phyloP scores from a whole-genome alignment of 1,140 invertebrate genomes.

The Limonius californicus region DNA sequence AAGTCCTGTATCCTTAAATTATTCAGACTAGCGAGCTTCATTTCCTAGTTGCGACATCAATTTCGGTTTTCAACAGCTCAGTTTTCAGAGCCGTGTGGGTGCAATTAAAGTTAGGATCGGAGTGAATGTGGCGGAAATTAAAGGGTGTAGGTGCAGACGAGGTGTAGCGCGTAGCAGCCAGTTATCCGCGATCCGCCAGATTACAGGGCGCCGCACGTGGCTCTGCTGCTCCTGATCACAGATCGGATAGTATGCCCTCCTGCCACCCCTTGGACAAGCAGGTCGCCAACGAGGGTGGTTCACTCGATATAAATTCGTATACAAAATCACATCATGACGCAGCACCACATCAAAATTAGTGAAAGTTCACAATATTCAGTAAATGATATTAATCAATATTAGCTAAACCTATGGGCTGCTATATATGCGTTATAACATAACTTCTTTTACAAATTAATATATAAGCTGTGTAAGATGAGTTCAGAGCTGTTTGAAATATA shows the following conservation, averaged over 20 bases:
- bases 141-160: conserved; percentile 35
- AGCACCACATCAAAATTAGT: no score
- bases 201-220: conserved; percentile 33
- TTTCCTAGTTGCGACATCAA: conserved; percentile 18
- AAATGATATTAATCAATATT: no score
- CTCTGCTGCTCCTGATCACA: conserved; percentile 22
- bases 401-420: no score
- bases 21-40: conserved; percentile 13
- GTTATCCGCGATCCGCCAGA: conserved; percentile 37
- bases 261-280: neutral
- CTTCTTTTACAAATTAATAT: no score
- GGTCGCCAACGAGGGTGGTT: neutral
- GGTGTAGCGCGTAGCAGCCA: conserved; percentile 36
- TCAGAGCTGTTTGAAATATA: no score
- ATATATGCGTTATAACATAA: no score
- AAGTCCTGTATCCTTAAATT: conserved; percentile 13
- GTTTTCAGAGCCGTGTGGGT: conserved; percentile 23
- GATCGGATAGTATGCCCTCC: conserved; percentile 2
- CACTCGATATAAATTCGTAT: neutral
- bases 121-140: conserved; percentile 33
- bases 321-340: no score
- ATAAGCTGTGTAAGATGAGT: no score
- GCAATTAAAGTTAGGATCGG: conserved; percentile 36
- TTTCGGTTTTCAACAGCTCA: conserved; percentile 26
- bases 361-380: no score